phyloP scores from a whole-genome alignment of 2,113 vertebrate genomes.

The Salvelinus sp. region DNA sequence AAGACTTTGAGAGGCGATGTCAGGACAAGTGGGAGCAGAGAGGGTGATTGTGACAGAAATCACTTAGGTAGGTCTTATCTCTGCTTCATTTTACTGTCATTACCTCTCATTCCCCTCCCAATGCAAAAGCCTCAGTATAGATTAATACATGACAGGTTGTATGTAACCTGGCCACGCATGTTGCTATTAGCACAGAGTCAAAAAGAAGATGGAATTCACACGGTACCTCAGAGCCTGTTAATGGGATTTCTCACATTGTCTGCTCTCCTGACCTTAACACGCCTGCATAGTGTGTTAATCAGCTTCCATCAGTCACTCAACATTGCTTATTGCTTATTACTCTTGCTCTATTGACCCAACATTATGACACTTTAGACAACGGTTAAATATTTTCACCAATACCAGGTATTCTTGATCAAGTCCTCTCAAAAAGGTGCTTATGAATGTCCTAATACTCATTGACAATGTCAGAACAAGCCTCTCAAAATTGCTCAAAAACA shows the following conservation, averaged over 20 bases:
- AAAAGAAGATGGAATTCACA: slow-evolving; percentile 9
- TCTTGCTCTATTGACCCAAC: no score
- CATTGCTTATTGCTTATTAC: no score
- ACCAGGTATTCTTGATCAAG: no score
- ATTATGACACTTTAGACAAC: no score
- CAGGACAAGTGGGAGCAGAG: slow-evolving; percentile 21
- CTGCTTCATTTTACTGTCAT: slow-evolving; percentile 45
- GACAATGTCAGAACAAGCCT: no score
- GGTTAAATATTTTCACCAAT: no score
- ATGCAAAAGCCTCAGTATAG: slow-evolving; percentile 30
- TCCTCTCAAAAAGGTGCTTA: no score
- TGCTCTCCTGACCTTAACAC: slow-evolving; percentile 5
- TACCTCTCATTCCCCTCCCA: slow-evolving; percentile 26
- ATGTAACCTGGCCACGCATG: neutral
- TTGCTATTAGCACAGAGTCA: neutral
- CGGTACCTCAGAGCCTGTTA: slow-evolving; percentile 1
- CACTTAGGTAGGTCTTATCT: slow-evolving; percentile 43
- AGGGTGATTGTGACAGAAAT: slow-evolving; percentile 46
- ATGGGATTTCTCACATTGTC: slow-evolving; percentile 5
- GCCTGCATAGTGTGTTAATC: neutral
- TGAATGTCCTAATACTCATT: no score
- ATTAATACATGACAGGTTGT: slow-evolving; percentile 11
- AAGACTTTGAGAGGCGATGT: slow-evolving; percentile 35
- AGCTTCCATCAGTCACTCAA: no score
- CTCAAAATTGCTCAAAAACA: no score